phyloP scores from a whole-genome alignment of 1,140 invertebrate species.

The Medauroidea extradentata region DNA sequence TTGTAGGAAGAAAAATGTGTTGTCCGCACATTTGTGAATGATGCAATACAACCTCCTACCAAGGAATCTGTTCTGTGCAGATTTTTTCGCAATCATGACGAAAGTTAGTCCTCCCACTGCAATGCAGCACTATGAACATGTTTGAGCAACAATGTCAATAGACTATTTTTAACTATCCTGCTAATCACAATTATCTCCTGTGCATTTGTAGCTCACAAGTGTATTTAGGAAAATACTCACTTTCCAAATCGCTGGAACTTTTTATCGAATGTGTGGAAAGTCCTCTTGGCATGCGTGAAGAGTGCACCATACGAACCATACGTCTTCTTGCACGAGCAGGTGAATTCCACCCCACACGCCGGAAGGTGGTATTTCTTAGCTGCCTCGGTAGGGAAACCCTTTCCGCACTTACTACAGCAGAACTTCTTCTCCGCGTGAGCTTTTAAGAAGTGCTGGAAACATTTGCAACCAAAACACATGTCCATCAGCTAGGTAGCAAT shows the following conservation, averaged over 20 bases:
- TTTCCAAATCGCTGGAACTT: constrained; percentile 30
- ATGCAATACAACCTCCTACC: no score
- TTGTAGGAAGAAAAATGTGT: no score
- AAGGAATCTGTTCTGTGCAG: no score
- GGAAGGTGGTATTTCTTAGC: constrained; percentile 45
- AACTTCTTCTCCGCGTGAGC: constrained; percentile 54
- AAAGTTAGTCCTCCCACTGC: no score
- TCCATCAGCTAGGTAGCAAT: no score
- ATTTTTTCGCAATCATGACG: no score
- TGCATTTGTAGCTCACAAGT: constrained; percentile 18
- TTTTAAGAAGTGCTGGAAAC: constrained; percentile 56
- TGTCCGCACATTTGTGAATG: no score
- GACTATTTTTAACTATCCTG: no score
- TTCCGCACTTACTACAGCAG: constrained; percentile 48
- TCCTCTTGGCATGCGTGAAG: constrained; percentile 52
- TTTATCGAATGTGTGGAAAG: constrained; percentile 42
- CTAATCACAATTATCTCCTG: neutral
- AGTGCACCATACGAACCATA: constrained; percentile 54
- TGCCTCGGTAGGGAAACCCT: constrained; percentile 51
- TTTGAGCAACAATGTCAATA: no score
- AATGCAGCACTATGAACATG: no score
- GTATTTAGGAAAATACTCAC: constrained; percentile 31
- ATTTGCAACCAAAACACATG: constrained; percentile 8
- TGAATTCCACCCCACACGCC: constrained; percentile 49
- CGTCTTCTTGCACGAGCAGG: constrained; percentile 47